Evolutionary conservation across 2,113 vertebrate species (phyloP), one percentile per base, ranked within the genome.

Genomic region (Siniperca knerii): DNA sequence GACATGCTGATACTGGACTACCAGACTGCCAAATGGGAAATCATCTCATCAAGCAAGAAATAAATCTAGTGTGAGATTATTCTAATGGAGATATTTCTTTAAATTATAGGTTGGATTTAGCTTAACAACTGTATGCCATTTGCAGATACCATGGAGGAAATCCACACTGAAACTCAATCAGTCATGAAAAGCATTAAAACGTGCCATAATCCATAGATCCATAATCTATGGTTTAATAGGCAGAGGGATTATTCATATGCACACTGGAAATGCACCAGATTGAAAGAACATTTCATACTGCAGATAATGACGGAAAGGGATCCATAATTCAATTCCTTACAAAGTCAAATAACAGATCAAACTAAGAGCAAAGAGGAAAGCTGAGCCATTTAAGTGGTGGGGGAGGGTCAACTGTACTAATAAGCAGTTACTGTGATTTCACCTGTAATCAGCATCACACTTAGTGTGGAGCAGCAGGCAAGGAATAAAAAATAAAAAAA

Each of bases 211-310:
- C 29, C 52, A 54, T 35, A 6, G 44, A 44, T 29, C 29, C 29
- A 29, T 29, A 29, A 29, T 29, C 29, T 29, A 29, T 42, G 60
- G 42, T 70, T 65, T 58, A 71, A 72, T 8, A 61, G 21, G 8
- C 9, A 35, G 37, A 75, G 66, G 48, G 69, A 88, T 78, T 16
- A 77, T 79, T 79, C 58, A 67, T 46, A 64, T 61, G n/a, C 37
- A 77, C 21, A 70, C 6, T 55, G 16, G 48, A 55, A 73, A 70
- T 16, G 6, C n/a, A 52, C 29, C 2, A 44, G 25, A 82, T 67
- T 70, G 74, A 83, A 92, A 50, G 42, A 54, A 25, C 4, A 70
- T 54, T 68, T 86, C 10, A 72, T 23, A 72, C 50, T 29, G 23
- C 16, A 35, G 58, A 33, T 44, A 60, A 72, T 11, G 66, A 55